Evolutionary conservation across 92 coral and sea anemone genomes (phyloP).

Genomic region (Paragorgia papillata): DNA sequence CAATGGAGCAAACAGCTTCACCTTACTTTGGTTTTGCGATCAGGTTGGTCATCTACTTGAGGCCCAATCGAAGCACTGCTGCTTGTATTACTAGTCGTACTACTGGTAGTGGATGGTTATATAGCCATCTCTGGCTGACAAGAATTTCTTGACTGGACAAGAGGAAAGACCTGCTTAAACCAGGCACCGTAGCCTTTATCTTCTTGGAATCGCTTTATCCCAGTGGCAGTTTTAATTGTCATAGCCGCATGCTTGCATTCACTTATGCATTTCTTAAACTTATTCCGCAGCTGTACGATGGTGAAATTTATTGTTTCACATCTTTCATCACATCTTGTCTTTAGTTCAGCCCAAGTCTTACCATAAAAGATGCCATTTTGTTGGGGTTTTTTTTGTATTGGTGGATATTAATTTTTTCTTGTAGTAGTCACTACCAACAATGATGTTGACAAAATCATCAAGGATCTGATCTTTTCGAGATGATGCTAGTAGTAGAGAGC

Average conservation of each 20-base stretch:
- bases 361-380: constrained; percentile 52
- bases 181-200: constrained; percentile 5
- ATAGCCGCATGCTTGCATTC: no score
- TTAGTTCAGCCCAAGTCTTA: constrained; percentile 34
- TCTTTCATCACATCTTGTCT: constrained; percentile 23
- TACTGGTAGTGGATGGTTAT: constrained; percentile 41
- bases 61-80: no score
- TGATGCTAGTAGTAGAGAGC: no score
- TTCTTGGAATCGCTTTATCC: no score
- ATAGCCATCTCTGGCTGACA: constrained; percentile 8
- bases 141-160: constrained; percentile 51
- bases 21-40: not conserved
- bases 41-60: no score
- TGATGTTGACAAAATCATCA: constrained; percentile 59
- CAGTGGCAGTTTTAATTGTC: no score
- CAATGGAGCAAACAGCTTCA: constrained; percentile 51
- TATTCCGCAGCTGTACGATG: constrained; percentile 48
- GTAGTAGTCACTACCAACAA: constrained; percentile 50
- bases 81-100: no score
- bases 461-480: constrained; percentile 32
- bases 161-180: constrained; percentile 44
- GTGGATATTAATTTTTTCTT: constrained; percentile 59
- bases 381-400: constrained; percentile 23
- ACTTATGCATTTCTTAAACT: constrained; percentile 46
- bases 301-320: no score